phyloP scores from a whole-genome alignment of 1,140 invertebrate species.

The Drosophila persimilis region DNA sequence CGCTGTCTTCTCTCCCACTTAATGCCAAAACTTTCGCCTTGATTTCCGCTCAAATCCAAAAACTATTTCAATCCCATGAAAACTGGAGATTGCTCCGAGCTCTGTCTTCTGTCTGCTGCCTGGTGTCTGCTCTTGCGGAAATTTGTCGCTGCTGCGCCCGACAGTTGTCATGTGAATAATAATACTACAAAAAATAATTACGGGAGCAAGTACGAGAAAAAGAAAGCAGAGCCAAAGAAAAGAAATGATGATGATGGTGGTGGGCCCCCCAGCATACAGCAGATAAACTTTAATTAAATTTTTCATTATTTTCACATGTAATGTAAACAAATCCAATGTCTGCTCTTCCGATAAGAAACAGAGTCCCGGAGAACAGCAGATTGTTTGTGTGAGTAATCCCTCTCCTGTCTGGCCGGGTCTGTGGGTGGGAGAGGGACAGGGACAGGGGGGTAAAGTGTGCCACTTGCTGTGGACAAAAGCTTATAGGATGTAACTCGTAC shows the following conservation, averaged over 20 bases:
- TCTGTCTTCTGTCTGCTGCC: not conserved
- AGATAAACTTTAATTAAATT: conserved; percentile 32
- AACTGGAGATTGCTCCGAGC: conserved; percentile 1
- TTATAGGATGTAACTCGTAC: too few relatives aligned
- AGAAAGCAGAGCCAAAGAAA: conserved; percentile 43
- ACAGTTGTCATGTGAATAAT: conserved; percentile 59
- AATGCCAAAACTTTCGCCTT: conserved; percentile 50
- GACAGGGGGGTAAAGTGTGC: too few relatives aligned
- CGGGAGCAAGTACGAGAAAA: conserved; percentile 39
- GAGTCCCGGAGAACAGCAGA: not conserved
- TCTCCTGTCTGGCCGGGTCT: too few relatives aligned
- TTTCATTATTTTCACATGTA: conserved; percentile 26
- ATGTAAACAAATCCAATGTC: conserved; percentile 34
- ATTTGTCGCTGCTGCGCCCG: conserved; percentile 30
- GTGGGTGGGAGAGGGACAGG: too few relatives aligned
- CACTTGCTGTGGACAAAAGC: too few relatives aligned
- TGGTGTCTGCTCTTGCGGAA: conserved; percentile 47
- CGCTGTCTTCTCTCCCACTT: conserved; percentile 31
- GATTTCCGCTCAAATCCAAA: conserved; percentile 50
- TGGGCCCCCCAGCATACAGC: conserved; percentile 22
- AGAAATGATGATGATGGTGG: conserved; percentile 6
- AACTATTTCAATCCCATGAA: conserved; percentile 1
- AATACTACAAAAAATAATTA: conserved; percentile 34
- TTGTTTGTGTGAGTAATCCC: too few relatives aligned
- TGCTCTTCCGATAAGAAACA: conserved; percentile 23